Evolutionary conservation across 2,888 invertebrate genomes (phyloP), one percentile per base, ranked within the genome.

Genomic region (Lasioglossum lativentre): DNA sequence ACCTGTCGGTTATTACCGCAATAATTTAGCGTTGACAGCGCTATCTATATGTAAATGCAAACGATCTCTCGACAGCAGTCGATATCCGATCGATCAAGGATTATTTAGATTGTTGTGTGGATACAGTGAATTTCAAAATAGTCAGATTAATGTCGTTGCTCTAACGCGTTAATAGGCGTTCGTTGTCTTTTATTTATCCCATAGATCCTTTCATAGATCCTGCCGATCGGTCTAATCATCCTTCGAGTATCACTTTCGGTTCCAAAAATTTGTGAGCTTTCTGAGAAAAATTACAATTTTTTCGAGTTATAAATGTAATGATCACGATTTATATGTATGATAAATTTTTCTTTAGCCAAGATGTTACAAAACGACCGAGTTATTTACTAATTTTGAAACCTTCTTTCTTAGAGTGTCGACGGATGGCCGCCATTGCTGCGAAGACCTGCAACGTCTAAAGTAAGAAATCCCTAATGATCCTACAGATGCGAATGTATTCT

Each of bases 1-100:
- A 84, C 71, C 83, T 56, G 82, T 86, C 78, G 79, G 59, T 87
- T 87, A 89, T 86, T 76, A 82, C 79, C 72, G 88, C 71, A 85
- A 89, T 90, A 86, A 89, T 88, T 90, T 90, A 89, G n/a, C 78
- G 84, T 77, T 86, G 89, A 89, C 89, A 88, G 88, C 75, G 56
- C 85, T 81, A 89, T 89, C 88, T 90, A 85, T 88, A 85, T 88
- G 86, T 86, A 86, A 90, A 89, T 86, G 82, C 79, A 12, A 63
- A 27, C 30, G 83, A 80, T 86, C 80, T 14, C 75, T 68, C 27
- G 80, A 30, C 30, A 47, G 70, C 71, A 78, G 88, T 89, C 86
- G 88, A 88, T 88, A 82, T 79, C 52, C 83, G 73, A 89, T 90
- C 90, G 83, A 90, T 90, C 88, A 86, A 82, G 70, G 79, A 86